A percentile compares a stretch with the other conserved stretches of the same genome.
Conservation (phyloP, 2,888 invertebrate species). For the Pseudococcus jackbeardsleyi region DNA sequence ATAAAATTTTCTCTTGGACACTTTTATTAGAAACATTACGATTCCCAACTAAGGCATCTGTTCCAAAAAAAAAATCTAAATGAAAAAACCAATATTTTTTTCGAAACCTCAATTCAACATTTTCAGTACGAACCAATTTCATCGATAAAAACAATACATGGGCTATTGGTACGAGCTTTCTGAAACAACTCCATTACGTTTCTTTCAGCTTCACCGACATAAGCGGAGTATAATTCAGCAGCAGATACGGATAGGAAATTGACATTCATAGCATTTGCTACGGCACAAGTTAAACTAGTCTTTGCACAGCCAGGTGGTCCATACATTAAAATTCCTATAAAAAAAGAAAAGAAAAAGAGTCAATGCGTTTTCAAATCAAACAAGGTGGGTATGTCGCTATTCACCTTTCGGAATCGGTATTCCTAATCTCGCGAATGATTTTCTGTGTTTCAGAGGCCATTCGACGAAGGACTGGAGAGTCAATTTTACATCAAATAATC, state of each 20-base stretch:
- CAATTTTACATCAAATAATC: constrained; percentile 73
- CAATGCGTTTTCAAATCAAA: background rate
- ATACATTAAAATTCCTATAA: constrained; percentile 74
- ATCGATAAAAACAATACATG: constrained; percentile 76
- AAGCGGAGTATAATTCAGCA: constrained; percentile 77
- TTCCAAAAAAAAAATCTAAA: background rate
- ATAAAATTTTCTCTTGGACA: constrained; percentile 75
- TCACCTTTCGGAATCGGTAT: constrained; percentile 73
- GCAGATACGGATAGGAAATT: constrained; percentile 72
- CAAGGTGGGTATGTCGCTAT: background rate
- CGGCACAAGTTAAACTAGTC: constrained; percentile 75
- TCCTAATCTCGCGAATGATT: constrained; percentile 74
- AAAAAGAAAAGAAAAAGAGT: constrained; percentile 64
- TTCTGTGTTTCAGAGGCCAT: constrained; percentile 74
- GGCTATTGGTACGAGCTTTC: constrained; percentile 75
- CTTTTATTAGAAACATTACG: constrained; percentile 70
- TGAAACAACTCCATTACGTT: constrained; percentile 75
- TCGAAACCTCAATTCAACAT: background rate
- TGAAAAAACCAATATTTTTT: background rate
- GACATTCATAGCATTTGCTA: constrained; percentile 73
- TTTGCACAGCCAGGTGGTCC: constrained; percentile 80
- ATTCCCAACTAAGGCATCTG: constrained; percentile 72
- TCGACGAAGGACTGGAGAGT: constrained; percentile 73
- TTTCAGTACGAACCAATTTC: constrained; percentile 73
- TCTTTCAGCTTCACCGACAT: constrained; percentile 77